A percentile compares a stretch with the other conserved stretches of the same genome.
phyloP scores from a whole-genome alignment of 2,113 vertebrate genomes.

The Sporophila hypoxantha region DNA sequence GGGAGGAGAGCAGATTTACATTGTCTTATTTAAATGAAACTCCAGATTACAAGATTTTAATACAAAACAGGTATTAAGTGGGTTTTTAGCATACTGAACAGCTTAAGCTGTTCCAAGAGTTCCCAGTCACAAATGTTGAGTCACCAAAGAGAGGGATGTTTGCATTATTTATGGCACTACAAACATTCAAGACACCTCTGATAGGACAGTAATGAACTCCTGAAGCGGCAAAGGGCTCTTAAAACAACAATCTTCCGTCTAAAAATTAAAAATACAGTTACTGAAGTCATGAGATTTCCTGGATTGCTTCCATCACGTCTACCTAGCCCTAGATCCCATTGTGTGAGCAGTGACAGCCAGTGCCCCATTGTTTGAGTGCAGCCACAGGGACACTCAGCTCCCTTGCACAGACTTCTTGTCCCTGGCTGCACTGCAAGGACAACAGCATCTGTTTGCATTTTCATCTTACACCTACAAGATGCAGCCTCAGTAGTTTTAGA shows the following conservation, averaged over 20 bases:
- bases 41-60: neutral
- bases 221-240: neutral
- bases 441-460: neutral
- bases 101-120: conserved; percentile 31
- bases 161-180: conserved; percentile 7
- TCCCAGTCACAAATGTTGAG: conserved; percentile 31
- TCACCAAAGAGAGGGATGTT: neutral
- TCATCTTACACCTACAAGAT: neutral
- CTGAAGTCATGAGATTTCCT: neutral
- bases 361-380: neutral
- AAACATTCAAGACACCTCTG: neutral
- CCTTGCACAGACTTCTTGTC: neutral
- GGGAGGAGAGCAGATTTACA: neutral
- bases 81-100: neutral
- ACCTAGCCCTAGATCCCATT: neutral
- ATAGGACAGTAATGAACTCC: neutral
- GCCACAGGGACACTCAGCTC: neutral
- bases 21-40: neutral
- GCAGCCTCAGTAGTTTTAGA: neutral
- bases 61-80: neutral
- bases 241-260: neutral
- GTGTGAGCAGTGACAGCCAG: neutral
- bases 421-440: neutral
- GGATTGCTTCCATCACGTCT: neutral
- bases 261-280: neutral